These are phyloP conservation scores for Lithophane socia DNA, from an alignment of 2,888 invertebrate species.

Conservation along the genomic window DNA sequence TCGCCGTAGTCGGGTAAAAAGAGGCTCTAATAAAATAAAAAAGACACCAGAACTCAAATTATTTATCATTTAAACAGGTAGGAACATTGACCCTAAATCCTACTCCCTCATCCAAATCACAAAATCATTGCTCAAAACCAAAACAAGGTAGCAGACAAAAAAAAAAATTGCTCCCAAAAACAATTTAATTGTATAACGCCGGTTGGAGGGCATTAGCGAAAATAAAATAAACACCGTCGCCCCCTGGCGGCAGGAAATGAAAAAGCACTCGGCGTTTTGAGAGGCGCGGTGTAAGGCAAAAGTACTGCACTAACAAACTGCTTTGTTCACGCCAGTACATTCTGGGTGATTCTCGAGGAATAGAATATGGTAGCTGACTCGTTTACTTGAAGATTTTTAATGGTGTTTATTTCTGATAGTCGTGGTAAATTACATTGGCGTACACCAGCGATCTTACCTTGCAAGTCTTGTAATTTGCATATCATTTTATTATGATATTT, in stretches of 20 bases:
- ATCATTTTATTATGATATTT: too few species aligned
- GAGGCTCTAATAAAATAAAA: too few species aligned
- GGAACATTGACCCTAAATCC: neutral
- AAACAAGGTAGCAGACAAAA: slow-evolving; percentile 58
- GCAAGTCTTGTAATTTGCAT: too few species aligned
- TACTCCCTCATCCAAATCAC: slow-evolving; percentile 36
- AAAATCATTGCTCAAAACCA: slow-evolving; percentile 44
- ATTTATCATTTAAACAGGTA: neutral
- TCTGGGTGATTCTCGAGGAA: slow-evolving; percentile 37
- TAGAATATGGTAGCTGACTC: slow-evolving; percentile 35
- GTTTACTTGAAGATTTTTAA: too few species aligned
- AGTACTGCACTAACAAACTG: slow-evolving; percentile 82
- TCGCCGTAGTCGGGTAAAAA: too few species aligned
- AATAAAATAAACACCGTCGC: slow-evolving; percentile 78
- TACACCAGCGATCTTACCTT: too few species aligned
- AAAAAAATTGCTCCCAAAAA: slow-evolving; percentile 70
- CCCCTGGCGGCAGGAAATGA: slow-evolving; percentile 82
- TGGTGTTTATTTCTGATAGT: too few species aligned
- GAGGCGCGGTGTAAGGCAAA: slow-evolving; percentile 74
- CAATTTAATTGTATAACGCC: slow-evolving; percentile 79
- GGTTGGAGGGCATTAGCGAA: slow-evolving; percentile 77
- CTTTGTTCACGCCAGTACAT: slow-evolving; percentile 76
- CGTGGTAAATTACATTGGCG: too few species aligned
- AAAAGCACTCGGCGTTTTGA: slow-evolving; percentile 77
- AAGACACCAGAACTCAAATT: too few species aligned